phyloP scores from a whole-genome alignment of 2,797 vertebrate species.

The Tragelaphus oryx region DNA sequence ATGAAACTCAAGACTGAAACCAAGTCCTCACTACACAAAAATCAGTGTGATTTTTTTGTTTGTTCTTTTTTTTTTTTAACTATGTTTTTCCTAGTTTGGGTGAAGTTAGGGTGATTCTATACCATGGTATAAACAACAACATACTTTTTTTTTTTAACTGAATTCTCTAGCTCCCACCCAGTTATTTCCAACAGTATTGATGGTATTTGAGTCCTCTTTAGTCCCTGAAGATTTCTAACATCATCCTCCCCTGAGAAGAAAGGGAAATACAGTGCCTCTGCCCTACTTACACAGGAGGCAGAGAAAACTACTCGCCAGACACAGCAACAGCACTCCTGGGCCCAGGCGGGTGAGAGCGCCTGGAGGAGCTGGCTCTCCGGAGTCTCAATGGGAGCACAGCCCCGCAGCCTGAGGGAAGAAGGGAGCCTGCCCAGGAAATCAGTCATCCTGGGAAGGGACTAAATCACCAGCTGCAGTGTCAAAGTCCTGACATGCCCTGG shows the following conservation, averaged over 20 bases:
- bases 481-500: background rate
- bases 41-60: background rate
- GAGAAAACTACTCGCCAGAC: constrained; percentile 55
- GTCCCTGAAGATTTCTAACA: constrained; percentile 24
- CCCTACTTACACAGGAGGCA: constrained; percentile 46
- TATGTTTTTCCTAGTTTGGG: background rate
- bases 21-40: background rate
- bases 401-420: background rate
- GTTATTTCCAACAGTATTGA: background rate
- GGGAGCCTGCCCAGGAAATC: background rate
- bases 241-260: constrained; percentile 32
- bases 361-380: background rate
- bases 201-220: background rate
- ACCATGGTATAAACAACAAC: background rate
- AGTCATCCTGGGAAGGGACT: background rate
- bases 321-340: background rate
- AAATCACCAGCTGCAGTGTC: background rate
- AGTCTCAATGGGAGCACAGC: background rate
- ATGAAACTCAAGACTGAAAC: background rate
- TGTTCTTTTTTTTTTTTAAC: background rate
- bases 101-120: background rate
- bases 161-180: background rate
- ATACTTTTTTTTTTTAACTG: background rate
- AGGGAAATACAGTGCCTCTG: constrained; percentile 36
- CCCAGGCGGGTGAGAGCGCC: background rate